Evolutionary conservation across 2,113 vertebrate genomes (phyloP), one percentile per base, ranked within the genome.

Genomic region (Actinemys pallida): DNA sequence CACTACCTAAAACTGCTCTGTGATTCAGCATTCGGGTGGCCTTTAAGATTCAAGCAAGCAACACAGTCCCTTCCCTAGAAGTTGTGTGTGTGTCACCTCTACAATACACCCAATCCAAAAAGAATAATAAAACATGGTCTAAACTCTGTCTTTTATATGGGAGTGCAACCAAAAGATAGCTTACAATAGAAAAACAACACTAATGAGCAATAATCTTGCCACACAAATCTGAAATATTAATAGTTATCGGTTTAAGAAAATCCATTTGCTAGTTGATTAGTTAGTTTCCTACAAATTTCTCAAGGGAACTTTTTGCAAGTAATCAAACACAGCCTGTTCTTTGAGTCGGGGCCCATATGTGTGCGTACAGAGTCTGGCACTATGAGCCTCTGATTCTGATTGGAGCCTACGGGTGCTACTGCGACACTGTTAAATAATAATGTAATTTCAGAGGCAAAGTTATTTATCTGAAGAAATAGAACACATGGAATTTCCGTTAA

Each of bases 1-100:
- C 94, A 82, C 35, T 69, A 92, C 81, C 82, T 84, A 11, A 81
- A 62, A 39, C 69, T 20, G 84, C 49, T 86, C 87, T 0, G 76
- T 97, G 97, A 97, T 94, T 97, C 97, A 97, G 97, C 96, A 97
- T 31, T 50, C 54, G 78, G 47, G 57, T 62, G 80, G 79, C 86
- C 79, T 81, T 35, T 62, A 39, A 42, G 10, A 84, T 39, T n/a
- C 56, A 90, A 59, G 29, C 53, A 82, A 42, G 19, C 31, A 0
- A 78, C 80, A 17, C 83, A 1, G 8, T 49, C 87, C 22, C 52
- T 50, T 39, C 59, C 81, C 54, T 42, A 13, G 11, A 10, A 1
- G 3, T 35, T 4, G 5, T 69, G 86, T 3, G 31, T 25, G 50
- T 89, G 54, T 39, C 49, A 11, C 2, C 14, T 49, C 45, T 0